phyloP scores from a whole-genome alignment of 2,113 vertebrate species.

The Syngnathus typhle region DNA sequence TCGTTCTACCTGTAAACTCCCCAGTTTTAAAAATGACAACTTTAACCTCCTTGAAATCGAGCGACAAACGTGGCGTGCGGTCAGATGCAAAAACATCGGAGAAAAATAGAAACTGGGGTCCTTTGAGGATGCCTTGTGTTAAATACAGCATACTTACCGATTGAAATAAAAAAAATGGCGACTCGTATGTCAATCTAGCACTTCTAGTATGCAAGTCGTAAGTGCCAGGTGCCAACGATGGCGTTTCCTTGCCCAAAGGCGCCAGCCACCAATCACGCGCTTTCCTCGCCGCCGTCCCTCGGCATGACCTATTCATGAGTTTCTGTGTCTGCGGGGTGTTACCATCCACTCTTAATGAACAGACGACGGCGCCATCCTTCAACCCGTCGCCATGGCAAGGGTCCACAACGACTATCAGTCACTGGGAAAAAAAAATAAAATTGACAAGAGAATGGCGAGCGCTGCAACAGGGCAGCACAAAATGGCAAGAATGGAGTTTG shows the following conservation, averaged over 20 bases:
- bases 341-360: slow-evolving; percentile 67
- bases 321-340: slow-evolving; percentile 60
- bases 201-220: slow-evolving; percentile 3
- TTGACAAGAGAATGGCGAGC: neutral
- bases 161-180: too few relatives aligned
- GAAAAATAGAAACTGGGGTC: neutral
- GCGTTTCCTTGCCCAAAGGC: slow-evolving; percentile 46
- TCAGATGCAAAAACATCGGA: neutral
- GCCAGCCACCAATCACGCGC: slow-evolving; percentile 50
- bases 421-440: slow-evolving; percentile 35
- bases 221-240: slow-evolving; percentile 39
- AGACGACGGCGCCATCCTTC: slow-evolving; percentile 60
- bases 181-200: too few relatives aligned
- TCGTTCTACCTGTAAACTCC: slow-evolving; percentile 19
- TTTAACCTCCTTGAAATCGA: slow-evolving; percentile 5
- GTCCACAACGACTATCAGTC: slow-evolving; percentile 49
- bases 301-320: slow-evolving; percentile 67
- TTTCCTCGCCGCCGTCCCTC: slow-evolving; percentile 61
- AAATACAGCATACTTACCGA: neutral
- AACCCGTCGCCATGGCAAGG: slow-evolving; percentile 44
- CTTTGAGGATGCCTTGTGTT: neutral
- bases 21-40: slow-evolving; percentile 19
- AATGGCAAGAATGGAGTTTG: too few relatives aligned
- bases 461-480: slow-evolving; percentile 5
- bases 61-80: neutral